Percentiles rank a stretch among this genome's conserved stretches.
Evolutionary conservation across 1,140 invertebrate genomes (phyloP).

Genomic region (Akabosia matsudoensis): DNA sequence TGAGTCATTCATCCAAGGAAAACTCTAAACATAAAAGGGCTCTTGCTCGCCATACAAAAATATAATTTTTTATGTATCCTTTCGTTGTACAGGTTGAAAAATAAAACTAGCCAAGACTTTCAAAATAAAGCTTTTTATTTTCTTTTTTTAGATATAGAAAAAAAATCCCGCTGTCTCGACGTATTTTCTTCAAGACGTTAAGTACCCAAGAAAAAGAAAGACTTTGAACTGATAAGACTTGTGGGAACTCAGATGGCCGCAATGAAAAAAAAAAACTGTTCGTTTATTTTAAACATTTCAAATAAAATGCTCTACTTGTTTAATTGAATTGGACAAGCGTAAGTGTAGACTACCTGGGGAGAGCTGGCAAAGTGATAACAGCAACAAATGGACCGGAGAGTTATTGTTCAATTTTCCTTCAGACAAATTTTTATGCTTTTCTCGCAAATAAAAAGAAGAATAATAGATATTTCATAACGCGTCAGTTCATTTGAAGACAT

Average conservation of each 20-base stretch:
- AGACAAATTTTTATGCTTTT: no score
- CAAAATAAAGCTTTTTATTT: no score
- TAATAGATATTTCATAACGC: no score
- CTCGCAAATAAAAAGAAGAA: no score
- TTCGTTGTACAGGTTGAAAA: no score
- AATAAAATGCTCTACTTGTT: neutral
- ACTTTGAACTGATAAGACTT: neutral
- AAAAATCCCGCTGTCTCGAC: neutral
- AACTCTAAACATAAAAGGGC: no score
- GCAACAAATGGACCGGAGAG: neutral
- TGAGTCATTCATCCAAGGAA: slow-evolving; percentile 4
- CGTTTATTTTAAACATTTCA: neutral
- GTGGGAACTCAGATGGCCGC: slow-evolving; percentile 15
- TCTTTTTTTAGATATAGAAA: no score
- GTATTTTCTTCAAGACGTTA: neutral
- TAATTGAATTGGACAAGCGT: slow-evolving; percentile 2
- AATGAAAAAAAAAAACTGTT: neutral
- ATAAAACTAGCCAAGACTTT: no score
- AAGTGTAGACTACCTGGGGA: neutral
- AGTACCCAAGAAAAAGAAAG: neutral
- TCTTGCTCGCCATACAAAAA: no score
- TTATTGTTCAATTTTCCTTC: neutral
- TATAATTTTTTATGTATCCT: no score
- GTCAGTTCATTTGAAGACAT: no score
- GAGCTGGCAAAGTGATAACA: neutral